A percentile compares a stretch with the other conserved stretches of the same genome.
phyloP scores from a whole-genome alignment of 2,888 invertebrate genomes.

The Scaptomyza parva region DNA sequence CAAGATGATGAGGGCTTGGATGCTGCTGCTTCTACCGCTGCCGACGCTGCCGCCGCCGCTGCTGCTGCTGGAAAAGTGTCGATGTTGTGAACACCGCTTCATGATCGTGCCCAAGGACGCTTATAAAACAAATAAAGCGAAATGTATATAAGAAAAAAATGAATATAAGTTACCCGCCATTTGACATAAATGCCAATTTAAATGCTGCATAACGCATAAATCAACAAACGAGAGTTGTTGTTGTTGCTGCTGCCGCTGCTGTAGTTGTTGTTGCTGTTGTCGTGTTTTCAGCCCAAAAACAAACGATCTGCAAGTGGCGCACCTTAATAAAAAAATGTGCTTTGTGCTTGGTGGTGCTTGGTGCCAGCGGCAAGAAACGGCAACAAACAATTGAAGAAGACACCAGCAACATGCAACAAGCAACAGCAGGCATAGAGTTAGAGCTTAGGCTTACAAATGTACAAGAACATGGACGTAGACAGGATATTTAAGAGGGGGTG shows the following conservation, averaged over 20 bases:
- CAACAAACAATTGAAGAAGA: constrained; percentile 71
- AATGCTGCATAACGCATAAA: constrained; percentile 82
- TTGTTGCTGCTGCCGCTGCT: constrained; percentile 7
- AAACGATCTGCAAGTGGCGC: constrained; percentile 80
- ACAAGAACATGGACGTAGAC: not conserved
- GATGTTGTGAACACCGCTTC: constrained; percentile 52
- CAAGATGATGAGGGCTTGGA: constrained; percentile 49
- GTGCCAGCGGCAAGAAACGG: constrained; percentile 37
- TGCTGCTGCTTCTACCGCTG: constrained; percentile 43
- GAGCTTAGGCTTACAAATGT: not conserved
- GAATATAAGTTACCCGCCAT: constrained; percentile 70
- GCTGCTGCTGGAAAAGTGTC: constrained; percentile 74
- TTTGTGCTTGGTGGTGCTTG: constrained; percentile 25
- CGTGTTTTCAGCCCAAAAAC: constrained; percentile 66
- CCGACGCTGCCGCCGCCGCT: constrained; percentile 54
- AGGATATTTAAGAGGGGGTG: not conserved
- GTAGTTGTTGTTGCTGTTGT: constrained; percentile 40
- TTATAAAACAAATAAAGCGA: constrained; percentile 78
- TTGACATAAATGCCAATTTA: constrained; percentile 82
- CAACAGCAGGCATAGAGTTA: not conserved
- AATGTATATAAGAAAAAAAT: constrained; percentile 70
- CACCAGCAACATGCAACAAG: constrained; percentile 44
- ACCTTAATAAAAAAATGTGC: constrained; percentile 59
- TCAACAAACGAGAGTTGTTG: constrained; percentile 57
- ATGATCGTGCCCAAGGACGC: constrained; percentile 71